phyloP scores from a whole-genome alignment of 1,140 invertebrate species.

The Neodiprion pinetum region DNA sequence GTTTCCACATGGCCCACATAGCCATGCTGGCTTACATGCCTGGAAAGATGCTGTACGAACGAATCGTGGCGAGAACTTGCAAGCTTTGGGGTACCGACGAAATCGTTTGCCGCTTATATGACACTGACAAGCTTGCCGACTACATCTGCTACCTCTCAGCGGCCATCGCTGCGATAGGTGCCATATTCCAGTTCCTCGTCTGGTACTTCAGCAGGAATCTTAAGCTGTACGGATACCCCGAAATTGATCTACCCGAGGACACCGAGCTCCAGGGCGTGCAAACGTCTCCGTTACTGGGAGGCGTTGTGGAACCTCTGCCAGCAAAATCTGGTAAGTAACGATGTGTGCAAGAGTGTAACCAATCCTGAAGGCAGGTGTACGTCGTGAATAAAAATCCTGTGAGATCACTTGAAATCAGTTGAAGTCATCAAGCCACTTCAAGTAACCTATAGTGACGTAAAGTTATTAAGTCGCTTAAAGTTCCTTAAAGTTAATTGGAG shows the following conservation, averaged over 20 bases:
- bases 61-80: constrained; percentile 53
- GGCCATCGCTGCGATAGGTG: constrained; percentile 36
- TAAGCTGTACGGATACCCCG: constrained; percentile 37
- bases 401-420: no score
- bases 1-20: constrained; percentile 62
- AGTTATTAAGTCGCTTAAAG: no score
- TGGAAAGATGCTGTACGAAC: constrained; percentile 64
- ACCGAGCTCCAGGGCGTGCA: constrained; percentile 31
- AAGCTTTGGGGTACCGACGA: constrained; percentile 41
- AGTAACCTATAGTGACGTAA: no score
- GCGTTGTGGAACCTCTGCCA: neutral
- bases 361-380: no score
- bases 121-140: constrained; percentile 39
- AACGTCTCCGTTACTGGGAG: neutral
- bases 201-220: constrained; percentile 45
- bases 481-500: no score
- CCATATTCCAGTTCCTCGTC: constrained; percentile 38
- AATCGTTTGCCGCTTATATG: constrained; percentile 44
- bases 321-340: neutral
- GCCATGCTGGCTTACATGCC: constrained; percentile 64
- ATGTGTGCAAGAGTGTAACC: neutral
- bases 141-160: constrained; percentile 49
- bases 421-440: no score
- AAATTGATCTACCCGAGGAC: constrained; percentile 18
- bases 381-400: no score